Percentiles rank a stretch among this genome's conserved stretches.
Evolutionary conservation across 2,888 invertebrate genomes (phyloP).

Genomic region (Troides aeacus): DNA sequence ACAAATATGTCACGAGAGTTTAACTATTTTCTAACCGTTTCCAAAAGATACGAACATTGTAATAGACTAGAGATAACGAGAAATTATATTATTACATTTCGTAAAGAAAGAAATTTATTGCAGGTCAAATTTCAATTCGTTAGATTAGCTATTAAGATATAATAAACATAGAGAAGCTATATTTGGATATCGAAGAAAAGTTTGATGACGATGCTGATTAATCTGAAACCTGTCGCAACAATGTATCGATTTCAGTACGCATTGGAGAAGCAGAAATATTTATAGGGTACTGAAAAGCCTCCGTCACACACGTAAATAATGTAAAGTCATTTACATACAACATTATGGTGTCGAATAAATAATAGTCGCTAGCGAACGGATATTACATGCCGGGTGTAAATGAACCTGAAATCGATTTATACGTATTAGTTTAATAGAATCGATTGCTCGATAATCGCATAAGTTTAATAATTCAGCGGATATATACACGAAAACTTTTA

Average conservation of each 20-base stretch:
- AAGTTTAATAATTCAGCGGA: neutral
- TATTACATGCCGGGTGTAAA: conserved; percentile 14
- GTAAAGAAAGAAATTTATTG: neutral
- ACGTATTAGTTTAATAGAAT: neutral
- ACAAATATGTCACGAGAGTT: too few species aligned
- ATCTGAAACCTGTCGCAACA: neutral
- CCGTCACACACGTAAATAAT: conserved; percentile 43
- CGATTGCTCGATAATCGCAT: neutral
- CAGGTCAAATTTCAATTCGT: neutral
- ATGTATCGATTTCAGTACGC: neutral
- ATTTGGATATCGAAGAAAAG: neutral
- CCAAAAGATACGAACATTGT: too few species aligned
- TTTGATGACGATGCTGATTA: neutral
- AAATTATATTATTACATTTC: neutral
- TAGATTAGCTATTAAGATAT: neutral
- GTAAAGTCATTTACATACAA: conserved; percentile 43
- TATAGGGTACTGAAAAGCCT: conserved; percentile 28
- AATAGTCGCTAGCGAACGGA: conserved; percentile 6
- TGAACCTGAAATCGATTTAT: conserved; percentile 9
- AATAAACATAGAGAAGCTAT: neutral
- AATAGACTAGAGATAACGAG: neutral
- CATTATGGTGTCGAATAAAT: conserved; percentile 26
- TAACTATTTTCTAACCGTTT: too few species aligned
- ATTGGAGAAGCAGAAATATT: conserved; percentile 6
- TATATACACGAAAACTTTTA: neutral